Evolutionary conservation across 2,888 invertebrate species (phyloP).

Genomic region (Laothoe populi): DNA sequence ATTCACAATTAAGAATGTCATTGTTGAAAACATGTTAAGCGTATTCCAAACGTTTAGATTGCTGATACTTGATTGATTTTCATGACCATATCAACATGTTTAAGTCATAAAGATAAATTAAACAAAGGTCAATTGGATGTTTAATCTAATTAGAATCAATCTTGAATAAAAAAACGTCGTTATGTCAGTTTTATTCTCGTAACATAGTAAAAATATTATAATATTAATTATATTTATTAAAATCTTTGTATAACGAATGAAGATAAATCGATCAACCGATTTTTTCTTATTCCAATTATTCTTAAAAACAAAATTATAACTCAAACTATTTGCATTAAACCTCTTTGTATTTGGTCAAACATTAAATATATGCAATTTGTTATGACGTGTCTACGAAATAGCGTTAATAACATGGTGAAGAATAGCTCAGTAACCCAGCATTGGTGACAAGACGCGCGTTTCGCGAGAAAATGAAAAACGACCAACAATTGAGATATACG

Average conservation of each 20-base stretch:
- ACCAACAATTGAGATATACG: constrained; percentile 22
- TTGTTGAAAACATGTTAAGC: constrained; percentile 1
- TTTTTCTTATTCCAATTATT: not conserved
- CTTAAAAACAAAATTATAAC: not conserved
- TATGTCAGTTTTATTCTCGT: constrained; percentile 10
- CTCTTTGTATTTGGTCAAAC: not conserved
- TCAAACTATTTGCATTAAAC: not conserved
- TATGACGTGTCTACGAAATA: not conserved
- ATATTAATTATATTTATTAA: constrained; percentile 18
- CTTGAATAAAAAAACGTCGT: not conserved
- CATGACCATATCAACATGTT: constrained; percentile 16
- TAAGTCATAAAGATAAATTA: constrained; percentile 17
- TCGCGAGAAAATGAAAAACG: constrained; percentile 14
- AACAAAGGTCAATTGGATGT: constrained; percentile 22
- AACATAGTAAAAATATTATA: constrained; percentile 19
- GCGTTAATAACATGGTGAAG: not conserved
- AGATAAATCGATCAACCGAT: constrained; percentile 2
- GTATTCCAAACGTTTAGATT: constrained; percentile 16
- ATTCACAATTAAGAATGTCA: constrained; percentile 9
- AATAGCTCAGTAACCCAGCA: constrained; percentile 1
- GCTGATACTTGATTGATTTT: constrained; percentile 19
- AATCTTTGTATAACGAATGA: not conserved
- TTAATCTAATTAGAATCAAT: constrained; percentile 21
- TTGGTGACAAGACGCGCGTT: constrained; percentile 3
- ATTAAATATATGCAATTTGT: constrained; percentile 9